phyloP scores from a whole-genome alignment of 2,888 invertebrate genomes.

The Cryptocephalus primarius region DNA sequence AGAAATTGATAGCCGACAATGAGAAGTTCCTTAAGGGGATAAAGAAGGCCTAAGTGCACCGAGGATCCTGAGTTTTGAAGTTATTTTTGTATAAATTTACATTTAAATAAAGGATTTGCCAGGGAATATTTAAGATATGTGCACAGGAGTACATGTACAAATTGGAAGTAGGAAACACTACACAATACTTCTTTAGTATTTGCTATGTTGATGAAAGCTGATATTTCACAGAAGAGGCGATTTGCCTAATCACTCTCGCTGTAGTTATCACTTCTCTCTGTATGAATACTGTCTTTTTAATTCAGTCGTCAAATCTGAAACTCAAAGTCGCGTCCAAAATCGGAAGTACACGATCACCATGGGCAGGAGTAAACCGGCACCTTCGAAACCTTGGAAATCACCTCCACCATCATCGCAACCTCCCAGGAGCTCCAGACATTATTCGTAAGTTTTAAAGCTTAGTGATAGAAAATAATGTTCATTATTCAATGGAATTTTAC shows the following conservation, averaged over 20 bases:
- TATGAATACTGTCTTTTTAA: background rate
- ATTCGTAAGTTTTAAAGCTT: slow-evolving; percentile 7
- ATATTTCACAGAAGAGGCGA: too few relatives aligned
- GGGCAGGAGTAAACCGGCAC: slow-evolving; percentile 17
- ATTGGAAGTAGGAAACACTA: too few relatives aligned
- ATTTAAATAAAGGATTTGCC: too few relatives aligned
- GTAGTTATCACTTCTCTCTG: background rate
- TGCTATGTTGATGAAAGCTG: too few relatives aligned
- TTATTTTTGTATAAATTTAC: too few relatives aligned
- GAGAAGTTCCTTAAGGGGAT: slow-evolving; percentile 28
- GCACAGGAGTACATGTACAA: too few relatives aligned
- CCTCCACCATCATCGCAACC: slow-evolving; percentile 19
- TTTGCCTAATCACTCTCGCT: too few relatives aligned
- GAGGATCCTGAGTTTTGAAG: too few relatives aligned
- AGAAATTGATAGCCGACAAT: slow-evolving; percentile 54
- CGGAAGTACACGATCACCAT: slow-evolving; percentile 7
- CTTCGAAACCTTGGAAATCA: slow-evolving; percentile 17
- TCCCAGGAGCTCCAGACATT: slow-evolving; percentile 9
- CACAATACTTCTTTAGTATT: too few relatives aligned
- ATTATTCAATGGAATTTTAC: too few relatives aligned
- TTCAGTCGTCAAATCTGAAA: slow-evolving; percentile 2
- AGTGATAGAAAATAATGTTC: background rate
- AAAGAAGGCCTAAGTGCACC: slow-evolving; percentile 1
- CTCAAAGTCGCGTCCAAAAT: background rate
- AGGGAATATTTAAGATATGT: too few relatives aligned